Evolutionary conservation across 2,113 vertebrate genomes (phyloP).

Genomic region (Trematomus loennbergii): DNA sequence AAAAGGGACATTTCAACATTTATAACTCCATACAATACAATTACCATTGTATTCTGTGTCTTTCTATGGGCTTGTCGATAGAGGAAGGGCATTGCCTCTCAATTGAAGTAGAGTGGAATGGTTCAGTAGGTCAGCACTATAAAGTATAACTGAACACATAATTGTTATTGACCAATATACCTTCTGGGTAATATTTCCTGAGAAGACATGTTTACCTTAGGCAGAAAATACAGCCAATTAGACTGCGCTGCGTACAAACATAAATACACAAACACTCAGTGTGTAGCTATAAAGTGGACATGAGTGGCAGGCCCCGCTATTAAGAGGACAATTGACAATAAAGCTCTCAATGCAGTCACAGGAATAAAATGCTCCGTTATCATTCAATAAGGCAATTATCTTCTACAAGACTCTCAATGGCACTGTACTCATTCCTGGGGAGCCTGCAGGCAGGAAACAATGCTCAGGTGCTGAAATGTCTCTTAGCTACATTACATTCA

Average conservation of each 20-base stretch:
- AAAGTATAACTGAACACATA: conserved; percentile 41
- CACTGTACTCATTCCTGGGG: conserved; percentile 16
- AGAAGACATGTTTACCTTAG: conserved; percentile 57
- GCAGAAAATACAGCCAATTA: conserved; percentile 60
- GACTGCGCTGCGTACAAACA: conserved; percentile 21
- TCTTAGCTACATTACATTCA: conserved; percentile 37
- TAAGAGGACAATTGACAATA: conserved; percentile 58
- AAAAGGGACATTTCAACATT: not conserved
- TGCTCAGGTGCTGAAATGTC: conserved; percentile 36
- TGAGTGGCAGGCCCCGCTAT: conserved; percentile 47
- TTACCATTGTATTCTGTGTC: not conserved
- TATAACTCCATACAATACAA: not conserved
- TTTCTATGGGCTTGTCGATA: conserved; percentile 5
- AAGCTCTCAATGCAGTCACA: conserved; percentile 44
- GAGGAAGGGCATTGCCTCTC: not conserved
- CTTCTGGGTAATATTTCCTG: conserved; percentile 58
- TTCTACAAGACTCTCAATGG: conserved; percentile 35
- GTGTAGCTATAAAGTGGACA: conserved; percentile 48
- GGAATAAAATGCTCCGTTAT: conserved; percentile 58
- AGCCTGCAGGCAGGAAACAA: conserved; percentile 49
- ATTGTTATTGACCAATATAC: conserved; percentile 62
- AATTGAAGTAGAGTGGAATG: conserved; percentile 19
- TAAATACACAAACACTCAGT: conserved; percentile 32
- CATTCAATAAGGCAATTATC: conserved; percentile 63
- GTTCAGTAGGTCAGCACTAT: conserved; percentile 14